phyloP scores from a whole-genome alignment of 2,888 invertebrate genomes.

The Muschampia staudingeri region DNA sequence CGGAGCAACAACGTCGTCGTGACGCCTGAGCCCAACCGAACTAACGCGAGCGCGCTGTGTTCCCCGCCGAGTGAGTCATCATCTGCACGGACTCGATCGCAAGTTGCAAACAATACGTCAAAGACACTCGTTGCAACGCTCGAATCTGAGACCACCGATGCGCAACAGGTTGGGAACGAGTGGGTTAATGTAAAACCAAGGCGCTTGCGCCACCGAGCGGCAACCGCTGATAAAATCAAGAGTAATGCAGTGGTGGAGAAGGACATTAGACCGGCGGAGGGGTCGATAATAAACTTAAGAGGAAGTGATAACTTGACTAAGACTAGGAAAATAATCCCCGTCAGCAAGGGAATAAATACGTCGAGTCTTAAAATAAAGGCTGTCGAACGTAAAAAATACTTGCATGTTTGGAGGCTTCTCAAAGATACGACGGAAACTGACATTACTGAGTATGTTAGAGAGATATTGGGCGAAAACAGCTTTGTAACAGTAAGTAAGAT shows the following conservation, averaged over 20 bases:
- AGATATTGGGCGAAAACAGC: too few relatives aligned
- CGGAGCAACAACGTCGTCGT: background rate
- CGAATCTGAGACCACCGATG: background rate
- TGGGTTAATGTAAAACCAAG: background rate
- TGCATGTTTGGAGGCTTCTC: background rate
- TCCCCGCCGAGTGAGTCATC: too few relatives aligned
- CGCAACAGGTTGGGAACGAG: background rate
- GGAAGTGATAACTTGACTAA: background rate
- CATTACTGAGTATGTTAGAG: too few relatives aligned
- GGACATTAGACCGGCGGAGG: background rate
- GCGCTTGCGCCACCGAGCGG: background rate
- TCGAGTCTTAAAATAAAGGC: background rate
- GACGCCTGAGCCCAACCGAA: too few relatives aligned
- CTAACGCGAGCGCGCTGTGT: too few relatives aligned
- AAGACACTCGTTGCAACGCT: too few relatives aligned
- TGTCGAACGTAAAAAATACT: background rate
- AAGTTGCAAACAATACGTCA: too few relatives aligned
- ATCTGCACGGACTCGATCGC: too few relatives aligned
- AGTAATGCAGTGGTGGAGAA: background rate
- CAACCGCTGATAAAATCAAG: background rate
- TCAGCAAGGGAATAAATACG: background rate
- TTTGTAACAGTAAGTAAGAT: too few relatives aligned
- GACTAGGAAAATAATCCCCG: background rate
- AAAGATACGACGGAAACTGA: too few relatives aligned
- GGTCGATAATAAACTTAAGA: background rate